phyloP scores from a whole-genome alignment of 2,113 vertebrate genomes.

The Campylorhamphus procurvoides region DNA sequence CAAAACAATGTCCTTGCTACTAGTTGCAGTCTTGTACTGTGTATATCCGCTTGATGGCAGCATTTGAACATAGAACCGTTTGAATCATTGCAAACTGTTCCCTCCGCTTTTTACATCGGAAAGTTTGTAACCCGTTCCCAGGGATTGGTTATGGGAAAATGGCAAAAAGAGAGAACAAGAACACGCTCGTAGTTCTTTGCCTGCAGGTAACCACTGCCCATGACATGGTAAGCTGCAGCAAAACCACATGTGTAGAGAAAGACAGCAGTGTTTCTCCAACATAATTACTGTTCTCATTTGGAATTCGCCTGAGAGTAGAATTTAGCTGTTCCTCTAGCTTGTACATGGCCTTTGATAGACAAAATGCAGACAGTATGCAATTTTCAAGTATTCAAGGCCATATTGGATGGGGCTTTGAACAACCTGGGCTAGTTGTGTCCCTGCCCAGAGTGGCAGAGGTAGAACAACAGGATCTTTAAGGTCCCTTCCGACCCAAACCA shows the following conservation, averaged over 20 bases:
- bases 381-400: not conserved
- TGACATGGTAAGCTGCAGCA: not conserved
- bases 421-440: not conserved
- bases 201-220: not conserved
- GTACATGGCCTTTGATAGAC: not conserved
- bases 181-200: accelerated
- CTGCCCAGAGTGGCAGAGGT: not conserved
- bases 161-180: not conserved
- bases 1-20: accelerated
- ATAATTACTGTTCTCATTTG: not conserved
- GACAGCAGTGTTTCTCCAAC: not conserved
- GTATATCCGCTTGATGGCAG: slow-evolving; percentile 63
- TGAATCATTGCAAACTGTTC: accelerated
- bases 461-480: not conserved
- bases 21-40: not conserved
- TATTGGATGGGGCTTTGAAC: not conserved
- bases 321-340: not conserved
- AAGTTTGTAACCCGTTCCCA: not conserved
- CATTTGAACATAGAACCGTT: slow-evolving; percentile 7
- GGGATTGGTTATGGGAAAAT: not conserved
- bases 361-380: not conserved
- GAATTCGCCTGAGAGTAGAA: not conserved
- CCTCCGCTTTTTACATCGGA: accelerated
- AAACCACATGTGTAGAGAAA: not conserved
- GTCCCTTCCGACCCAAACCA: not conserved